These are phyloP conservation scores for Branchinecta lynchi DNA, from an alignment of 1,140 invertebrate genomes.

Conservation along the genomic window DNA sequence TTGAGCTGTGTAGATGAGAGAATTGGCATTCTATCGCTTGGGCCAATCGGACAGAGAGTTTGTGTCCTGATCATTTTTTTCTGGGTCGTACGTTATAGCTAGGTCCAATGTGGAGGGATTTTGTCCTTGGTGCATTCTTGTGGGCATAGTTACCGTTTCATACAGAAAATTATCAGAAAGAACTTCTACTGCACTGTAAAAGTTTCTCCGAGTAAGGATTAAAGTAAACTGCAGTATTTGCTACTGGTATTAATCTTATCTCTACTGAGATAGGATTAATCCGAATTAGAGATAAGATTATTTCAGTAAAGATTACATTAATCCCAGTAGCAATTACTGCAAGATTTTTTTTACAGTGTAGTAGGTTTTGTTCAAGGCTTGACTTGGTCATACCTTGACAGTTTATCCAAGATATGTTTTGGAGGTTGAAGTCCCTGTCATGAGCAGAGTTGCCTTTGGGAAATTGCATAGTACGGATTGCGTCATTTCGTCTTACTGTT, in stretches of 20 bases:
- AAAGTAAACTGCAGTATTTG: no score
- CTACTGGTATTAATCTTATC: no score
- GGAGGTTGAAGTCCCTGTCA: conserved; percentile 5
- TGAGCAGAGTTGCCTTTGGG: conserved; percentile 1
- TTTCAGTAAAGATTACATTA: no score
- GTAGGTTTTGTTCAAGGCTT: background rate
- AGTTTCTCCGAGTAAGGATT: no score
- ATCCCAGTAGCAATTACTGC: no score
- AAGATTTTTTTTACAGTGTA: no score
- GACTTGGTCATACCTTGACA: background rate
- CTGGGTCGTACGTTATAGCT: background rate
- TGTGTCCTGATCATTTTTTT: background rate
- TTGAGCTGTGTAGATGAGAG: background rate
- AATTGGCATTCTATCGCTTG: background rate
- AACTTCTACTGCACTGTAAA: background rate
- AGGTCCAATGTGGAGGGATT: background rate
- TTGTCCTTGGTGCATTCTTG: background rate
- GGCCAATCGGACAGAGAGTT: background rate
- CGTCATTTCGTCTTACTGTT: background rate
- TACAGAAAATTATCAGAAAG: conserved; percentile 4
- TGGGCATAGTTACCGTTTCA: background rate
- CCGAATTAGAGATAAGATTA: no score
- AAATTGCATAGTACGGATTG: background rate
- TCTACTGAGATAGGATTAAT: no score
- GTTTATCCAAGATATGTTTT: background rate